Conservation (phyloP, 1,140 invertebrate genomes). For the Drosophila bocqueti region DNA sequence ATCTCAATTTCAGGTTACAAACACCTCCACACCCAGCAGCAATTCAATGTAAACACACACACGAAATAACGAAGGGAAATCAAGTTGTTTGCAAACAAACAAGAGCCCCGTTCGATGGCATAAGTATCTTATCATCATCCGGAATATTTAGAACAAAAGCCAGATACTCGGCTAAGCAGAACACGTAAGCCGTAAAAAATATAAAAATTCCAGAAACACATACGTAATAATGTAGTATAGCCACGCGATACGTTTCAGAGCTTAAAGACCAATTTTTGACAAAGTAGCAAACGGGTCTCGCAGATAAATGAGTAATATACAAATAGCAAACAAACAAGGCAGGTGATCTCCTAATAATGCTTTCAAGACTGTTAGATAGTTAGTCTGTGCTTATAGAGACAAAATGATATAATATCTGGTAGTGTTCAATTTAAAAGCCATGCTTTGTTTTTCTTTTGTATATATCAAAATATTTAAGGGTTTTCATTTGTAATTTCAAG, state of each 20-base stretch:
- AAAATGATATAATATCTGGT: background rate
- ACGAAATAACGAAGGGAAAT: slow-evolving; percentile 19
- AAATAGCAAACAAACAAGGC: slow-evolving; percentile 8
- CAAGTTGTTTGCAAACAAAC: slow-evolving; percentile 39
- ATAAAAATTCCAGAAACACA: slow-evolving; percentile 38
- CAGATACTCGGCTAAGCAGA: slow-evolving; percentile 36
- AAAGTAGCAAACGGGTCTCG: slow-evolving; percentile 21
- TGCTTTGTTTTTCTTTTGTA: background rate
- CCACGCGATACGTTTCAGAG: slow-evolving; percentile 6
- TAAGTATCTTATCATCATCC: slow-evolving; percentile 31
- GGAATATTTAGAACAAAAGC: slow-evolving; percentile 34
- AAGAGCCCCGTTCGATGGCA: slow-evolving; percentile 34
- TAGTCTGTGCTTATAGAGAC: background rate
- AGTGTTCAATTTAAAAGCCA: background rate
- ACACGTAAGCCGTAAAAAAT: slow-evolving; percentile 37
- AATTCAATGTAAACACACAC: slow-evolving; percentile 13
- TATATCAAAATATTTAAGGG: background rate
- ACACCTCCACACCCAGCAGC: slow-evolving; percentile 9
- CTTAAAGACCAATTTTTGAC: slow-evolving; percentile 6
- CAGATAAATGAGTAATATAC: slow-evolving; percentile 1
- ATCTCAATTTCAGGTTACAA: slow-evolving; percentile 19
- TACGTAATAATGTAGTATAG: slow-evolving; percentile 19
- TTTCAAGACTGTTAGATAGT: background rate
- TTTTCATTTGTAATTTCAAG: background rate
- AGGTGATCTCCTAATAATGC: background rate